Evolutionary conservation across 2,113 vertebrate species (phyloP).

Genomic region (Crotophaga sulcirostris): DNA sequence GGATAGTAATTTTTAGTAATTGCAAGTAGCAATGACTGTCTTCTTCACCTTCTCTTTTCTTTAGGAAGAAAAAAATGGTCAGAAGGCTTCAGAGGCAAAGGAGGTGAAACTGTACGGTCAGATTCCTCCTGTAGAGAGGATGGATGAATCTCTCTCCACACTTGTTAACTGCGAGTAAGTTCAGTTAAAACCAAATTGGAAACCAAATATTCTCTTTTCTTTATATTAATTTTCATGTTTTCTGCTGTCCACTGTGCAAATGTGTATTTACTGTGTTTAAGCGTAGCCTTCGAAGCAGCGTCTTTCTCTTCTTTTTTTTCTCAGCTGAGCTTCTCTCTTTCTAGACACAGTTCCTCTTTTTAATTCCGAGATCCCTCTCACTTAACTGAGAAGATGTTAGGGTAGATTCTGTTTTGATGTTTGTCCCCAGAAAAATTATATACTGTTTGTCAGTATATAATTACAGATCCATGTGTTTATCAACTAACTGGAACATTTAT

Average conservation of each 20-base stretch:
- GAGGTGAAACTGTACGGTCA: constrained; percentile 92
- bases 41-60: constrained; percentile 4
- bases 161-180: constrained; percentile 94
- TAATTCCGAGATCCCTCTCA: neutral
- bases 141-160: constrained; percentile 89
- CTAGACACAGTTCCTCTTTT: neutral
- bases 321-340: neutral
- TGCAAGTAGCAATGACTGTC: neutral
- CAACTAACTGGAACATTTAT: neutral
- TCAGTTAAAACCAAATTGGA: neutral
- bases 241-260: neutral
- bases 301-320: neutral
- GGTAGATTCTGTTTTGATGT: neutral
- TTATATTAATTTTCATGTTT: neutral
- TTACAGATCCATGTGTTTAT: neutral
- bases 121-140: constrained; percentile 92
- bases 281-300: neutral
- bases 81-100: constrained; percentile 86
- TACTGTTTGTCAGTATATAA: neutral
- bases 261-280: neutral
- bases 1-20: neutral
- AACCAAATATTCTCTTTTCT: neutral
- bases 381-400: neutral
- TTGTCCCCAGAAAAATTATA: neutral
- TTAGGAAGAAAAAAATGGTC: constrained; percentile 90